These are phyloP conservation scores for Drosophila pseudotalamancana DNA, from an alignment of 2,888 invertebrate genomes.

Conservation along the genomic window DNA sequence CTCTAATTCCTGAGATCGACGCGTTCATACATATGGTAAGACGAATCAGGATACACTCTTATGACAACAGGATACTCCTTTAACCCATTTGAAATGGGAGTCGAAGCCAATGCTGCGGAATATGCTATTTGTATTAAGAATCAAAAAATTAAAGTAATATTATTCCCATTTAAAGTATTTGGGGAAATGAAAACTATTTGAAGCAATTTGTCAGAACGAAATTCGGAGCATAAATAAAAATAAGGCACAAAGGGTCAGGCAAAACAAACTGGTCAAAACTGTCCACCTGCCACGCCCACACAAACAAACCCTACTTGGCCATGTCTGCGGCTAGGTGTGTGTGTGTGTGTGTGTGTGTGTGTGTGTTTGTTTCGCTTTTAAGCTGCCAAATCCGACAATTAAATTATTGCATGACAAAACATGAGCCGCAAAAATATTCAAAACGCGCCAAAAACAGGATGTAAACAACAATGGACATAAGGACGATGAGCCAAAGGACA, in stretches of 20 bases:
- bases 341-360: neutral
- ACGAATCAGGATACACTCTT: too few relatives aligned
- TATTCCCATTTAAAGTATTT: neutral
- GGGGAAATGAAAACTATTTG: conserved; percentile 15
- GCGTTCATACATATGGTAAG: too few relatives aligned
- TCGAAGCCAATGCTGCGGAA: too few relatives aligned
- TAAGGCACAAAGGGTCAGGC: conserved; percentile 44
- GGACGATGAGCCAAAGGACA: conserved; percentile 16
- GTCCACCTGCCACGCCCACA: conserved; percentile 35
- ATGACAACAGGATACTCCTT: too few relatives aligned
- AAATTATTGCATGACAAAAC: conserved; percentile 80
- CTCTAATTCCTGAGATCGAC: too few relatives aligned
- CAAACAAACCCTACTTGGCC: conserved; percentile 14
- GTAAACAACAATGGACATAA: conserved; percentile 62
- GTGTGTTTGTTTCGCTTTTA: conserved; percentile 47
- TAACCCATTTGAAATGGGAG: too few relatives aligned
- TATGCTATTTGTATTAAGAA: neutral
- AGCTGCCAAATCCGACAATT: conserved; percentile 80
- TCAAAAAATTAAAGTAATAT: neutral
- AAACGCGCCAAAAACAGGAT: conserved; percentile 78
- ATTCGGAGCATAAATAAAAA: conserved; percentile 55
- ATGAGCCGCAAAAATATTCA: conserved; percentile 78
- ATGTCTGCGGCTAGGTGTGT: conserved; percentile 15
- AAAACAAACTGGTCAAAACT: conserved; percentile 11
- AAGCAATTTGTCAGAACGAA: conserved; percentile 45